phyloP scores from a whole-genome alignment of 2,797 vertebrate genomes.

The Sciaenops ocellatus region DNA sequence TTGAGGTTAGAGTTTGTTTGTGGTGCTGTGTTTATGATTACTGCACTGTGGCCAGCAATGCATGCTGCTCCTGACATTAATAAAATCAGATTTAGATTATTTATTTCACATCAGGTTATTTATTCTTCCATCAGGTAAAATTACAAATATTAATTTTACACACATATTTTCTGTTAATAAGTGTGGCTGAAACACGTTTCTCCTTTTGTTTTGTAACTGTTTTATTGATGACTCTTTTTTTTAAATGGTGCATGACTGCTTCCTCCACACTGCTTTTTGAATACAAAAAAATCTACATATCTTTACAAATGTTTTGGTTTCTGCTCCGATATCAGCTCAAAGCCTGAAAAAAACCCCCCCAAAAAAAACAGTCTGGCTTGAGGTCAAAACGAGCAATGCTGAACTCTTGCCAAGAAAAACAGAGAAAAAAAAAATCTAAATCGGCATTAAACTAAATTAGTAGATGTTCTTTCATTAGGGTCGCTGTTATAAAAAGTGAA shows the following conservation, averaged over 20 bases:
- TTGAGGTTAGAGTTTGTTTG: slow-evolving; percentile 5
- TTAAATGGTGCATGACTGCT: background rate
- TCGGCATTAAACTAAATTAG: background rate
- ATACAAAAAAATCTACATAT: background rate
- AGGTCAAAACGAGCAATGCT: background rate
- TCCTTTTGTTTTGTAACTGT: slow-evolving; percentile 4
- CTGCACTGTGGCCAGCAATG: background rate
- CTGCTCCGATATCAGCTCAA: background rate
- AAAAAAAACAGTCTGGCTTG: background rate
- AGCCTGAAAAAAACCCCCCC: background rate
- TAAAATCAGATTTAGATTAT: background rate
- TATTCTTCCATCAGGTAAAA: too few relatives aligned
- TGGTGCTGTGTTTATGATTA: slow-evolving; percentile 19
- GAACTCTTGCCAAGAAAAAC: background rate
- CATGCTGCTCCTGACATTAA: background rate
- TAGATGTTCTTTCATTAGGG: background rate
- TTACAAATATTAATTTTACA: background rate
- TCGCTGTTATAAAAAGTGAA: background rate
- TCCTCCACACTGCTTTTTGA: background rate
- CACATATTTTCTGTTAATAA: background rate
- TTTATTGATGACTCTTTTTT: slow-evolving; percentile 7
- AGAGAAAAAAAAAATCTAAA: background rate
- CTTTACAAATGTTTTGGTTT: background rate
- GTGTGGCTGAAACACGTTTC: background rate
- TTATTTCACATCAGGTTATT: slow-evolving; percentile 5